phyloP scores from a whole-genome alignment of 2,113 vertebrate genomes.

The Tursiops truncatus region DNA sequence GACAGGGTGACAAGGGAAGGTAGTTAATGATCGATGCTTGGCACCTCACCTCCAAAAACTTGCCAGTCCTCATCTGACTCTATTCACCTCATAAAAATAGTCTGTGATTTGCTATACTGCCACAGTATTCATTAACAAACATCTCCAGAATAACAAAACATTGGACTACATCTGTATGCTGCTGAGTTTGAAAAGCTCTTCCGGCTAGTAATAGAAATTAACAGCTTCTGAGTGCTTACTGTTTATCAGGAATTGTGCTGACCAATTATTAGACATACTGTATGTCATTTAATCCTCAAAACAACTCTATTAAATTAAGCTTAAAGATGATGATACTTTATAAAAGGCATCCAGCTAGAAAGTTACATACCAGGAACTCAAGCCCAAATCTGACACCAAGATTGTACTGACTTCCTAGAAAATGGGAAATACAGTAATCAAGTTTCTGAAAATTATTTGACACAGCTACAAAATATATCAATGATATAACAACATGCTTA shows the following conservation, averaged over 20 bases:
- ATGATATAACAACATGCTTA: neutral
- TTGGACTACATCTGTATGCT: neutral
- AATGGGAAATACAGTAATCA: neutral
- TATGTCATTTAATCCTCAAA: neutral
- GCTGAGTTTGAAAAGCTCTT: neutral
- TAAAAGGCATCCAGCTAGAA: neutral
- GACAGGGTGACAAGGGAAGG: neutral
- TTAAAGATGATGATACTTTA: neutral
- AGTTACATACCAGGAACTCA: neutral
- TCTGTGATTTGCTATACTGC: neutral
- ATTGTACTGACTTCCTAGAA: neutral
- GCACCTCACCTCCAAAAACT: neutral
- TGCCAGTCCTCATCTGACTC: neutral
- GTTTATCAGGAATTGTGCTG: neutral
- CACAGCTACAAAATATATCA: neutral
- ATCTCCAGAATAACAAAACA: neutral
- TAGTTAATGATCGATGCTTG: neutral
- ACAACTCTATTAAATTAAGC: neutral
- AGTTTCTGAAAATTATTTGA: slow-evolving; percentile 20
- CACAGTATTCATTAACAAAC: neutral
- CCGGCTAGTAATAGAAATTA: neutral
- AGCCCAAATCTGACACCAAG: neutral
- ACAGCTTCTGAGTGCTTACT: neutral
- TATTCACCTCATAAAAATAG: neutral
- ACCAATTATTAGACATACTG: neutral